A percentile compares a stretch with the other conserved stretches of the same genome.
Evolutionary conservation across 1,140 invertebrate genomes (phyloP).

Genomic region (Drosophila orosa): DNA sequence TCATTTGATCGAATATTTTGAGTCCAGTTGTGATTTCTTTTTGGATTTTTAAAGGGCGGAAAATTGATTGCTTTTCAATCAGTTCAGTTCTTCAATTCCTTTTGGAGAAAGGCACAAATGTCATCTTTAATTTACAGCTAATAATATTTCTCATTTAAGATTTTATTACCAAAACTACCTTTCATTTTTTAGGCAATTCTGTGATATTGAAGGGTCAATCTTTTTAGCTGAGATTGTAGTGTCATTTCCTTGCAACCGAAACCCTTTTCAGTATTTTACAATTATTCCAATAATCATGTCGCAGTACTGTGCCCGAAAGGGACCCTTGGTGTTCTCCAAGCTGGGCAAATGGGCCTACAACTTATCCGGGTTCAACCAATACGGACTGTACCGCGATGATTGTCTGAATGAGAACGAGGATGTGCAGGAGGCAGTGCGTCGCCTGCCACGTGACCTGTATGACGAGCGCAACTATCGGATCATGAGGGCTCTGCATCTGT

Average conservation of each 20-base stretch:
- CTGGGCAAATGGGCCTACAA: conserved; percentile 89
- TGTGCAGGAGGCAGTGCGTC: conserved; percentile 91
- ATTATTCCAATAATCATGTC: conserved; percentile 64
- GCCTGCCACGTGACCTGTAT: conserved; percentile 88
- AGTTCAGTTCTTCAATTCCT: too few relatives aligned
- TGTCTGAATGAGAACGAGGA: conserved; percentile 88
- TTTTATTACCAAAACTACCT: neutral
- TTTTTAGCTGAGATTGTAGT: neutral
- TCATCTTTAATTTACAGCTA: too few relatives aligned
- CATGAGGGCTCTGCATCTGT: conserved; percentile 90
- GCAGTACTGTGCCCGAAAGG: conserved; percentile 72
- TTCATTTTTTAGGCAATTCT: neutral
- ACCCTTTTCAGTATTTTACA: conserved; percentile 15
- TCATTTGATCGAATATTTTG: conserved; percentile 34
- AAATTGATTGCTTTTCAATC: too few relatives aligned
- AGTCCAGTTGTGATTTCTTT: neutral
- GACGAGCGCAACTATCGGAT: conserved; percentile 93
- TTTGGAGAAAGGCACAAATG: too few relatives aligned
- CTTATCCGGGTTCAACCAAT: conserved; percentile 89
- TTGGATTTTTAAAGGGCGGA: neutral
- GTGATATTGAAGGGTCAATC: neutral
- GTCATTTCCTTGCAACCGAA: conserved; percentile 23
- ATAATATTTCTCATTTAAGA: too few relatives aligned
- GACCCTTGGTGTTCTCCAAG: conserved; percentile 76
- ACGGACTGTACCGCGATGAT: conserved; percentile 92